phyloP scores from a whole-genome alignment of 2,113 vertebrate genomes.

The Propithecus coquereli region DNA sequence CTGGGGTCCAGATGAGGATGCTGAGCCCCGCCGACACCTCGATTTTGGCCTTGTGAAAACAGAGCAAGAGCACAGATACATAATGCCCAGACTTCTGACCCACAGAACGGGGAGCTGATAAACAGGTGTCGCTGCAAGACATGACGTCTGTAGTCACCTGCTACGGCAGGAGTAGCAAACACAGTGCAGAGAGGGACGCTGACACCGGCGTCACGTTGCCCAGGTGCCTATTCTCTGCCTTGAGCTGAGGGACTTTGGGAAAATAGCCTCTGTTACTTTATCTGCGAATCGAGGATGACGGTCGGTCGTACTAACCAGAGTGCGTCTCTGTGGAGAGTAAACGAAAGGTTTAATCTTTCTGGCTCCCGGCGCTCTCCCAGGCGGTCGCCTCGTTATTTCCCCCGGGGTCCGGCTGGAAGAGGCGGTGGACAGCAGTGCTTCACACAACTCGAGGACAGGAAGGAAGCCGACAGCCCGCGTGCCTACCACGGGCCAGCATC shows the following conservation, averaged over 20 bases:
- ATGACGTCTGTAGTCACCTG: neutral
- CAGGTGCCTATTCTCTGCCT: neutral
- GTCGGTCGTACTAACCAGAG: neutral
- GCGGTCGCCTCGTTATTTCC: neutral
- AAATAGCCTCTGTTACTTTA: neutral
- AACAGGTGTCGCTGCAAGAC: neutral
- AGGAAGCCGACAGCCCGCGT: fast-evolving
- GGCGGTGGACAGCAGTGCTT: neutral
- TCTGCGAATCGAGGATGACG: neutral
- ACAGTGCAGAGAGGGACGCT: neutral
- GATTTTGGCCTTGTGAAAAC: neutral
- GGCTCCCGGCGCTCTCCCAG: neutral
- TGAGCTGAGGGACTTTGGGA: neutral
- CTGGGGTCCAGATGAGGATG: neutral
- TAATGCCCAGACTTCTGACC: neutral
- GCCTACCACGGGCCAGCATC: fast-evolving
- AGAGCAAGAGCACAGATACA: neutral
- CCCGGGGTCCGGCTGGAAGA: neutral
- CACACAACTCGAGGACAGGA: neutral
- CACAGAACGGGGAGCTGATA: no score
- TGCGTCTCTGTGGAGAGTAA: neutral
- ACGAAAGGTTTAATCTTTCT: neutral
- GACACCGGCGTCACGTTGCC: neutral
- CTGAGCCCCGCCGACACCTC: fast-evolving
- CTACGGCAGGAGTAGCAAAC: neutral